These are phyloP conservation scores for Dunckerocampus dactyliophorus DNA, from an alignment of 2,113 vertebrate species.

Conservation along the genomic window DNA sequence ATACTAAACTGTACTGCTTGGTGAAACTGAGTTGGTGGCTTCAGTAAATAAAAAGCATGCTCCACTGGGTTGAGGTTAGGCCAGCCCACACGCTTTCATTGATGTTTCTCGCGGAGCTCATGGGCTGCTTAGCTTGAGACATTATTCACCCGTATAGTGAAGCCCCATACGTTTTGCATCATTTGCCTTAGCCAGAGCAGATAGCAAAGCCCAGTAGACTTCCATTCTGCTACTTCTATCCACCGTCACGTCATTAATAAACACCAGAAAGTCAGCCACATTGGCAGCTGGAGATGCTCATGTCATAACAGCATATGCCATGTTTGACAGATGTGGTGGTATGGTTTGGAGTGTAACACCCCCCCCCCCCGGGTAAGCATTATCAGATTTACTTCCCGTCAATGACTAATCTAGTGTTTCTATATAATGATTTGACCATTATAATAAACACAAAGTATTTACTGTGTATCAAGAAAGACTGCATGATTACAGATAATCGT, in stretches of 20 bases:
- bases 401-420: not conserved
- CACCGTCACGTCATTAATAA: not conserved
- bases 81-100: not conserved
- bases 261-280: not conserved
- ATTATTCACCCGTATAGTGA: not conserved
- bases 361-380: not conserved
- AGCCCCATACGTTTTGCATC: not conserved
- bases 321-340: not conserved
- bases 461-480: too few relatives aligned
- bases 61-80: not conserved
- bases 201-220: not conserved
- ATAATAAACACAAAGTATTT: not conserved
- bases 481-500: too few relatives aligned
- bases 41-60: not conserved
- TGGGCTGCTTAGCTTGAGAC: not conserved
- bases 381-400: not conserved
- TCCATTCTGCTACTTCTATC: not conserved
- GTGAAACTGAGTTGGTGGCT: not conserved
- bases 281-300: not conserved
- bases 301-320: not conserved
- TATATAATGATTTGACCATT: not conserved
- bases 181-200: not conserved
- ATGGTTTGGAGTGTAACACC: not conserved
- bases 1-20: not conserved
- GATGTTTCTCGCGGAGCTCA: not conserved